Base-by-base conservation (phyloP, 2,797 vertebrate species). In the Sebastes nivosus region DNA sequence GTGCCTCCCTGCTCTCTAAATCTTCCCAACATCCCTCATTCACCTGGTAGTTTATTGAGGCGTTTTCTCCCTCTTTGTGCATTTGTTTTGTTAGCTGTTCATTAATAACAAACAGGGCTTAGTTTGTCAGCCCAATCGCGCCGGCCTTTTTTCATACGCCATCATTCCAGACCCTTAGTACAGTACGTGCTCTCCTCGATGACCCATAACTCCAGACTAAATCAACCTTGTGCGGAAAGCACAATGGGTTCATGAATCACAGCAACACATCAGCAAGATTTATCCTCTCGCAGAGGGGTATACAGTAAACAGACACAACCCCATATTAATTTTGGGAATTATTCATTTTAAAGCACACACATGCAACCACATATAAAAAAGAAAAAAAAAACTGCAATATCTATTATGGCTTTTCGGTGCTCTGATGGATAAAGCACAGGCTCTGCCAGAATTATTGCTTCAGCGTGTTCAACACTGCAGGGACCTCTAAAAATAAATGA, bases 401-500 rank as follows among this genome's bases (percentile, higher is more conserved):
- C 75, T 81, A 76, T 85, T 80, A 86, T 76, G 66, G 72, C 82
- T 75, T 81, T 68, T 64, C 74, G 63, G 80, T 30, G 81, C 85
- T 88, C 67, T 85, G 89, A 92, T 86, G 79, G 82, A 89, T 87
- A 87, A 86, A 87, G 83, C 78, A 30, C 57, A 38, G 72, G 82
- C 87, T 77, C 72, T 87, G 85, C 74, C 87, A 86, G 85, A 90
- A 90, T 88, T 91, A 91, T 89, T 91, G 81, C 88, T 82, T 91
- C 82, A 75, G 81, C 80, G 85, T 86, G 79, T 92, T 93, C 85
- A 86, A 89, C 88, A 87, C 83, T 87, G 81, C 77, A 81, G 84
- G 89, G 89, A 92, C 79, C 74, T 86, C 89, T 91, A 89, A 91
- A 91, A 92, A 90, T 94, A 92, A 93, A 93, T 91, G 85, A 93